phyloP scores from a whole-genome alignment of 2,888 invertebrate species.

The Chironomus riparius region DNA sequence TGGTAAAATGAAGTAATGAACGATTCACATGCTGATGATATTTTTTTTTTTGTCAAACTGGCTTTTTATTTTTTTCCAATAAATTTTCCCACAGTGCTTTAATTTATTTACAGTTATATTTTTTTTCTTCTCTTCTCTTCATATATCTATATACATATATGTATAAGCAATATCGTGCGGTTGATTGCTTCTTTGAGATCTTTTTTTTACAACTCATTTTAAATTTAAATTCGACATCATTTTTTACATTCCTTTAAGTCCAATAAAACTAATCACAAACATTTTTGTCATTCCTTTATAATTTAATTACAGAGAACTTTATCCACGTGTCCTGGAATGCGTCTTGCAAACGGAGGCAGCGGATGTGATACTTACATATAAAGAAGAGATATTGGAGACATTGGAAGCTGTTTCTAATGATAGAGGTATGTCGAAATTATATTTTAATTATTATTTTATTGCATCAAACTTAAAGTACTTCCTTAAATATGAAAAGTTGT shows the following conservation, averaged over 20 bases:
- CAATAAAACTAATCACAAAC: background rate
- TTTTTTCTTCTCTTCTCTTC: background rate
- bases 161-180: background rate
- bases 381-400: constrained; percentile 23
- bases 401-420: constrained; percentile 14
- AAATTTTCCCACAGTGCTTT: constrained; percentile 27
- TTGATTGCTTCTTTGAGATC: constrained; percentile 9
- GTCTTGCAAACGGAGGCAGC: constrained; percentile 20
- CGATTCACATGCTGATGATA: constrained; percentile 14
- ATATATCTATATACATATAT: background rate
- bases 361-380: constrained; percentile 14
- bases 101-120: constrained; percentile 26
- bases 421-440: constrained; percentile 7
- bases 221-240: background rate
- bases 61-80: constrained; percentile 10
- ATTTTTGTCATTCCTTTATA: background rate
- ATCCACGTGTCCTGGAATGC: constrained; percentile 26
- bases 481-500: no score
- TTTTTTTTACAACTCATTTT: background rate
- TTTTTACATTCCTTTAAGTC: background rate
- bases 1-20: constrained; percentile 13
- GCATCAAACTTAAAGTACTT: no score
- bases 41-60: constrained; percentile 16
- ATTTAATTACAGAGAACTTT: constrained; percentile 23
- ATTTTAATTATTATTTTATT: no score